These are phyloP conservation scores for Cheilosia pagana DNA, from an alignment of 2,888 invertebrate species.

Conservation along the genomic window DNA sequence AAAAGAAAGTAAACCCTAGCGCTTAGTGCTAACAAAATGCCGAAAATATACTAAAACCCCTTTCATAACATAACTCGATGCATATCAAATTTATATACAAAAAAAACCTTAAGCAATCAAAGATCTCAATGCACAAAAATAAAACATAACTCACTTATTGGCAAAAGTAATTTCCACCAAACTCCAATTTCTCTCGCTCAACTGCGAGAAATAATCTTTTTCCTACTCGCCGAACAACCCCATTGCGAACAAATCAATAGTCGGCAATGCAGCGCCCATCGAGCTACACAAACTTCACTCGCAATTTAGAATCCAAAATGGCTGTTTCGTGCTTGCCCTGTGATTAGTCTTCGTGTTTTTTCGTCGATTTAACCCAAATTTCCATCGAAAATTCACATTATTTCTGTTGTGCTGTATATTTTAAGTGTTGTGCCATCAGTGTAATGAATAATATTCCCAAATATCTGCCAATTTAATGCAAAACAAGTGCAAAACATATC, in stretches of 20 bases:
- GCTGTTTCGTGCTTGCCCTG: constrained; percentile 48
- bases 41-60: no score
- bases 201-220: no score
- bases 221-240: constrained; percentile 35
- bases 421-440: constrained; percentile 16
- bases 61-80: no score
- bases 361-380: constrained; percentile 16
- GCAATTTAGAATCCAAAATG: constrained; percentile 62
- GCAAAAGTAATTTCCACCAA: background rate
- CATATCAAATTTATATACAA: no score
- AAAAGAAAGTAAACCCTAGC: no score
- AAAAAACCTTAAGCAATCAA: no score
- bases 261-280: constrained; percentile 28
- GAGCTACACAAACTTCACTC: constrained; percentile 33
- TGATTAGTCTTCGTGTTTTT: constrained; percentile 14
- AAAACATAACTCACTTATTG: background rate
- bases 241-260: constrained; percentile 39
- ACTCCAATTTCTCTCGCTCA: background rate
- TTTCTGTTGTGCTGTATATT: constrained; percentile 2
- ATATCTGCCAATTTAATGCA: background rate
- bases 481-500: constrained; percentile 48
- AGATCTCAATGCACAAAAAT: no score
- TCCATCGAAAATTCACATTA: background rate
- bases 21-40: no score
- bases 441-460: background rate